These are phyloP conservation scores for Clangula hyemalis DNA, from an alignment of 2,797 vertebrate genomes.

Conservation along the genomic window DNA sequence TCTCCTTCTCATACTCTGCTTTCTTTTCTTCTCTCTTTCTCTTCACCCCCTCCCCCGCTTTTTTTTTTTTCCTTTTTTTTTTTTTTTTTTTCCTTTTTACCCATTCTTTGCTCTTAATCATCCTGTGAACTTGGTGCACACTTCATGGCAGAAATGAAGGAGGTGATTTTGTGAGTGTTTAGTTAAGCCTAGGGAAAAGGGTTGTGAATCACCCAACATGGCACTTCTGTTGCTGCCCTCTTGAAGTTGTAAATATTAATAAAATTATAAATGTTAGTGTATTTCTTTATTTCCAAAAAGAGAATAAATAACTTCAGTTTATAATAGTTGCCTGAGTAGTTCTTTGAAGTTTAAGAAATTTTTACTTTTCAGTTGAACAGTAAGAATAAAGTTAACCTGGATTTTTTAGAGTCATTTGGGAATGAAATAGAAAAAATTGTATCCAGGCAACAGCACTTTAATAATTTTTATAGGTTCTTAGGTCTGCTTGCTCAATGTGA, in stretches of 20 bases:
- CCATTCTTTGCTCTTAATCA: neutral
- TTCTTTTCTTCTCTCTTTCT: neutral
- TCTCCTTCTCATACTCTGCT: neutral
- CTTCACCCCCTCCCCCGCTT: neutral
- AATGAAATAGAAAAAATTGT: neutral
- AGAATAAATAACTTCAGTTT: neutral
- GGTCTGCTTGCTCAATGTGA: neutral
- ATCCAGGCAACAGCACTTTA: constrained; percentile 38
- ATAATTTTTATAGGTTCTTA: neutral
- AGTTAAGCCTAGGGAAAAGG: neutral
- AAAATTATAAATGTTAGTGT: neutral
- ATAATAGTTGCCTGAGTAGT: neutral
- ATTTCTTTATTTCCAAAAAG: neutral
- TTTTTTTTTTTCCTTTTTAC: neutral
- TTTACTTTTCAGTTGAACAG: neutral
- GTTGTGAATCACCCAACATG: neutral
- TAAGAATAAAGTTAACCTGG: neutral
- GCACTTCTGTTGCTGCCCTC: neutral
- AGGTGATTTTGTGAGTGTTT: neutral
- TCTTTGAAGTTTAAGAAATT: neutral
- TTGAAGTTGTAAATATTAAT: neutral
- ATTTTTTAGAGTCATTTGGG: constrained; percentile 1
- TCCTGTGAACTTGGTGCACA: neutral
- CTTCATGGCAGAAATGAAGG: neutral
- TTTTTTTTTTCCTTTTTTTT: neutral